A percentile compares a stretch with the other conserved stretches of the same genome.
Conservation (phyloP, 2,888 invertebrate species). For the Drosophila affinis region DNA sequence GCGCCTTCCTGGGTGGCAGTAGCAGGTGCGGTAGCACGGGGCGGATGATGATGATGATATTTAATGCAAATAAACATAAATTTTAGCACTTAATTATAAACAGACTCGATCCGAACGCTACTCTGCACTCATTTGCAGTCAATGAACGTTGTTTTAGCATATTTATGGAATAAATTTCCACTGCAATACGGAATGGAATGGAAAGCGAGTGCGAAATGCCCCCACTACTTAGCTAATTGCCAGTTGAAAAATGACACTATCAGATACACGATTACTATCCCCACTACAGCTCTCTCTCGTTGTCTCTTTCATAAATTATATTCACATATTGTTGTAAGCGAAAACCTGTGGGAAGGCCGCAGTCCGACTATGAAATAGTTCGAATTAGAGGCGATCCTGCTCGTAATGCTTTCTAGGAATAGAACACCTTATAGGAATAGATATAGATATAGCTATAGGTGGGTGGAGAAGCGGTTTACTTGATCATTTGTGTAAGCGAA, state of each 20-base stretch:
- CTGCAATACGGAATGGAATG: constrained; percentile 40
- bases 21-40: neutral
- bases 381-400: neutral
- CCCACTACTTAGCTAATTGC: constrained; percentile 55
- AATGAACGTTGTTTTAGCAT: constrained; percentile 63
- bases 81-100: constrained; percentile 76
- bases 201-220: constrained; percentile 35
- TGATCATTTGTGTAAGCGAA: constrained; percentile 11
- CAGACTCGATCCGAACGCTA: constrained; percentile 50
- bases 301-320: neutral
- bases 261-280: constrained; percentile 8
- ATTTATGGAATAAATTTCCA: constrained; percentile 67
- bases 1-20: constrained; percentile 49
- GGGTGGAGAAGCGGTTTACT: constrained; percentile 12
- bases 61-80: constrained; percentile 60
- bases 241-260: constrained; percentile 46
- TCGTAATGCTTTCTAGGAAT: neutral
- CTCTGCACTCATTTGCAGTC: constrained; percentile 62
- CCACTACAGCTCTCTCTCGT: neutral
- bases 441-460: neutral
- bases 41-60: constrained; percentile 21
- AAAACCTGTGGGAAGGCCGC: constrained; percentile 70
- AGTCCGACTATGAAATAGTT: constrained; percentile 44
- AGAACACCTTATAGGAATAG: neutral
- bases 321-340: constrained; percentile 44